These are phyloP conservation scores for Galeopterus variegatus DNA, from an alignment of 2,113 vertebrate species.

Conservation along the genomic window DNA sequence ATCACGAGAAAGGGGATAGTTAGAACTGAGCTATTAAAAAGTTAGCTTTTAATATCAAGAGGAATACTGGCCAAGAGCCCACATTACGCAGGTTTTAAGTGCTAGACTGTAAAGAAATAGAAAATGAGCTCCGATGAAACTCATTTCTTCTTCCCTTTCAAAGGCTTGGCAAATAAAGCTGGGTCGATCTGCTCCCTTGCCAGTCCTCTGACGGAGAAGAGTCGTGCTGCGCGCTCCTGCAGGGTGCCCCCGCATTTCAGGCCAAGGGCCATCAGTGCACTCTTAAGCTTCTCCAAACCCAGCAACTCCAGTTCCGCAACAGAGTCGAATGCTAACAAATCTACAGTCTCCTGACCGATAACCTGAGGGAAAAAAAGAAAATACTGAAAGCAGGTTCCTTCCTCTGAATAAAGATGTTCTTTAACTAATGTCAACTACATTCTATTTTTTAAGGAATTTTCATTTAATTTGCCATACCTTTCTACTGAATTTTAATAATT, in stretches of 20 bases:
- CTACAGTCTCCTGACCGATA: slow-evolving; percentile 69
- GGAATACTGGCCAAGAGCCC: not conserved
- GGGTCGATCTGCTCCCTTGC: slow-evolving; percentile 90
- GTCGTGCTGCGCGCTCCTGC: slow-evolving; percentile 93
- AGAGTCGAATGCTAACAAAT: slow-evolving; percentile 87
- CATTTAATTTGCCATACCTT: not conserved
- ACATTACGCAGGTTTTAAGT: not conserved
- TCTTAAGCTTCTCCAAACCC: slow-evolving; percentile 94
- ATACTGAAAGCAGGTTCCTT: not conserved
- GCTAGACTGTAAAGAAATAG: not conserved
- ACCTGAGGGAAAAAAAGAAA: slow-evolving; percentile 76
- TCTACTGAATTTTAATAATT: not conserved
- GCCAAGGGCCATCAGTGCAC: slow-evolving; percentile 90
- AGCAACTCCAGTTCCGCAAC: slow-evolving; percentile 91
- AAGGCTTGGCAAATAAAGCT: slow-evolving; percentile 91
- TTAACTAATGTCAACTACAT: not conserved
- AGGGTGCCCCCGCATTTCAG: slow-evolving; percentile 97
- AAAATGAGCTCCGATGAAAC: not conserved
- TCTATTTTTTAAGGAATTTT: slow-evolving; percentile 13
- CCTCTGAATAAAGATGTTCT: not conserved
- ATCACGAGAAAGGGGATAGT: not conserved
- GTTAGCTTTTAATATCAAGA: slow-evolving; percentile 60
- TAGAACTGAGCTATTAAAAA: slow-evolving; percentile 35
- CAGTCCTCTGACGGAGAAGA: slow-evolving; percentile 93
- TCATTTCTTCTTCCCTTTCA: slow-evolving; percentile 91